A percentile compares a stretch with the other conserved stretches of the same genome.
These are phyloP conservation scores for Standfussiana lucernea DNA, from an alignment of 2,888 invertebrate species.

Conservation along the genomic window DNA sequence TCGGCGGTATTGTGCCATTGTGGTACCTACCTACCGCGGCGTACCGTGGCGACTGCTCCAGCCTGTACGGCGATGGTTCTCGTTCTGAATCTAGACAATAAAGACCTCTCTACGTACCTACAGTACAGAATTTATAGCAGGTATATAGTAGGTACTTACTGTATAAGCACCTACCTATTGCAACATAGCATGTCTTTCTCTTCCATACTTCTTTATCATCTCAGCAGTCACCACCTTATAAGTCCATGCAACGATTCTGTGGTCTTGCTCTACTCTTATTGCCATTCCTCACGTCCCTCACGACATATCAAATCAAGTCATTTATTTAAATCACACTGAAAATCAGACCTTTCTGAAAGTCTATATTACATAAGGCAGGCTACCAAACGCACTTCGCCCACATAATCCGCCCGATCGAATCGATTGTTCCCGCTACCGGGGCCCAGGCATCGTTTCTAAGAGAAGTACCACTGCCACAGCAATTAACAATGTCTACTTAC, in stretches of 20 bases:
- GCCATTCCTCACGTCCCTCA: not conserved
- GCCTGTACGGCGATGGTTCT: conserved; percentile 25
- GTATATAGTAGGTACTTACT: not conserved
- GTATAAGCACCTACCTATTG: not conserved
- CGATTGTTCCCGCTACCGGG: not conserved
- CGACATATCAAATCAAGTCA: not conserved
- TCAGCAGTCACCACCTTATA: not conserved
- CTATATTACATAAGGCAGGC: not conserved
- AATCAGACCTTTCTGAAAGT: not conserved
- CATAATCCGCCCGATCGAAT: not conserved
- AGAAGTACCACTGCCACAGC: not conserved
- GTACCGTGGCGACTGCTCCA: not conserved
- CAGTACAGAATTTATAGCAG: not conserved
- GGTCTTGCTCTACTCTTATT: not conserved
- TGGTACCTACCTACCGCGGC: not conserved
- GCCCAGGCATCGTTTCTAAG: not conserved
- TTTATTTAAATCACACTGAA: not conserved
- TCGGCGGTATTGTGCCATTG: not conserved
- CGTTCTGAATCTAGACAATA: not conserved
- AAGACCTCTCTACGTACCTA: not conserved
- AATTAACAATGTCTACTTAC: not conserved
- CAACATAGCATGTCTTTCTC: not conserved
- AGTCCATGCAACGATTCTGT: not conserved
- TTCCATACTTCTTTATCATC: not conserved
- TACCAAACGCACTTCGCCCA: not conserved